These are phyloP conservation scores for Chironomus tepperi DNA, from an alignment of 1,140 invertebrate genomes.

Conservation along the genomic window DNA sequence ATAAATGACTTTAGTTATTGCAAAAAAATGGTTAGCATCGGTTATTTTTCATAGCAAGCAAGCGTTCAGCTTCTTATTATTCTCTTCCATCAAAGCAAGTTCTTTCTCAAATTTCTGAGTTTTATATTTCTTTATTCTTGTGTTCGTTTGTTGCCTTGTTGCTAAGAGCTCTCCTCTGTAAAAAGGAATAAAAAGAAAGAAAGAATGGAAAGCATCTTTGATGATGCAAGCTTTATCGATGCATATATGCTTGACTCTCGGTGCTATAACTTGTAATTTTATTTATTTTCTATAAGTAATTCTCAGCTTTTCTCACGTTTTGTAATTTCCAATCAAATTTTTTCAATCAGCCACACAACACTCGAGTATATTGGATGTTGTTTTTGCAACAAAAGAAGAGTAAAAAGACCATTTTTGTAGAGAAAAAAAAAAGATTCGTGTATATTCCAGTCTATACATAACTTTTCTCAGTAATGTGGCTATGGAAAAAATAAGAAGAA, in stretches of 20 bases:
- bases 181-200: constrained; percentile 9
- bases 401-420: no score
- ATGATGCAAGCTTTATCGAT: constrained; percentile 6
- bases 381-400: no score
- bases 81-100: background rate
- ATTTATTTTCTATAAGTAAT: no score
- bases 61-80: background rate
- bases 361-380: no score
- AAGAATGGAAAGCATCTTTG: constrained; percentile 10
- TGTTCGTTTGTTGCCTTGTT: background rate
- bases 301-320: no score
- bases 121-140: constrained; percentile 5
- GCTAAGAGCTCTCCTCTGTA: background rate
- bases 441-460: no score
- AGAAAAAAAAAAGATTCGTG: no score
- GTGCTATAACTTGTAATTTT: background rate
- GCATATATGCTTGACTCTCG: no score
- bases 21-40: background rate
- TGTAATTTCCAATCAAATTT: no score
- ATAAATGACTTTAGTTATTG: background rate
- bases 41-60: background rate
- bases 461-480: no score
- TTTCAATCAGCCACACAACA: no score
- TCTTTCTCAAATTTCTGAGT: constrained; percentile 8
- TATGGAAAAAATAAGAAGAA: no score